A percentile compares a stretch with the other conserved stretches of the same genome.
phyloP scores from a whole-genome alignment of 2,888 invertebrate genomes.

The Amiota mariae region DNA sequence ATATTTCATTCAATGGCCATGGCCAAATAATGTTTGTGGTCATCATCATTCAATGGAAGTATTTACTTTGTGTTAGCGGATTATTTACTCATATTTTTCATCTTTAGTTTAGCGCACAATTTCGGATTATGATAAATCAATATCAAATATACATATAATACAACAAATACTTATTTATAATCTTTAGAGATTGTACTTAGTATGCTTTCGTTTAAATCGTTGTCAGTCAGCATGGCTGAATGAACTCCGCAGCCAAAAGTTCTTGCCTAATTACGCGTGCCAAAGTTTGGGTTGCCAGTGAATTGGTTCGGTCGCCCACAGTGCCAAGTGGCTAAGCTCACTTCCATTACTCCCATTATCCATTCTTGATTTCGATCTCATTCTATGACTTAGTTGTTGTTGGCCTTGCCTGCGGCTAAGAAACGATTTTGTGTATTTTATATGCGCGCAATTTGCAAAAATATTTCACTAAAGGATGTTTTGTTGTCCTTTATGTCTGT shows the following conservation, averaged over 20 bases:
- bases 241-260: not conserved
- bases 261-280: constrained; percentile 15
- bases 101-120: not conserved
- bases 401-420: too few species aligned
- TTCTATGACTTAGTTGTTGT: too few species aligned
- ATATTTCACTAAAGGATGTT: constrained; percentile 17
- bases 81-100: not conserved
- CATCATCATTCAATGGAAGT: too few species aligned
- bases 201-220: not conserved
- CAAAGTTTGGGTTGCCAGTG: not conserved
- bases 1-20: constrained; percentile 9
- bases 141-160: too few species aligned
- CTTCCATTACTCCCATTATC: too few species aligned
- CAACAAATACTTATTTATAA: too few species aligned
- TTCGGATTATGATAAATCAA: not conserved
- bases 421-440: constrained; percentile 4
- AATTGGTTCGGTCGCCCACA: not conserved
- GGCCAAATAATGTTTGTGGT: constrained; percentile 16
- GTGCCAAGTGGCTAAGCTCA: not conserved
- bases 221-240: not conserved
- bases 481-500: not conserved
- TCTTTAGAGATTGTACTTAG: not conserved
- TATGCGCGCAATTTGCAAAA: constrained; percentile 16
- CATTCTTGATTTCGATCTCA: too few species aligned
- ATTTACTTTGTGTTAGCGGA: not conserved